These are phyloP conservation scores for Istiophorus platypterus DNA, from an alignment of 2,113 vertebrate genomes.

Conservation along the genomic window DNA sequence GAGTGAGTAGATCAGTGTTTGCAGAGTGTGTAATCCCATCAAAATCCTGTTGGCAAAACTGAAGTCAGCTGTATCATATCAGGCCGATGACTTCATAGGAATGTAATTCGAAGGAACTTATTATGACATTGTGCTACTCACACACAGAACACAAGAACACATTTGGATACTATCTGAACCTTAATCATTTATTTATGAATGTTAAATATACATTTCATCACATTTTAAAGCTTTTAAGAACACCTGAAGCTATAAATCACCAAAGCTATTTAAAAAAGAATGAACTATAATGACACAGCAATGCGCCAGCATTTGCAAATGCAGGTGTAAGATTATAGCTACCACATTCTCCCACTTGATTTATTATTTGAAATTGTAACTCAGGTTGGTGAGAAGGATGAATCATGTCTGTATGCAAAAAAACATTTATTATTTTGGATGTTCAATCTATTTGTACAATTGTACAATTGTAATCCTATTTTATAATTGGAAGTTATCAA, in stretches of 20 bases:
- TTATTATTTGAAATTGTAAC: not conserved
- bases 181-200: not conserved
- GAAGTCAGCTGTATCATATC: not conserved
- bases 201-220: not conserved
- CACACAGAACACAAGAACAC: not conserved
- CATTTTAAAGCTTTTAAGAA: not conserved
- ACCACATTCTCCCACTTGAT: not conserved
- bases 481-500: slow-evolving; percentile 9
- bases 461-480: not conserved
- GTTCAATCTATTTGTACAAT: not conserved
- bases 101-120: not conserved
- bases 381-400: not conserved
- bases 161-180: not conserved
- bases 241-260: not conserved
- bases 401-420: not conserved
- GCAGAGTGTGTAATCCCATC: slow-evolving; percentile 10
- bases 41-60: slow-evolving; percentile 14
- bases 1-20: not conserved
- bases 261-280: not conserved
- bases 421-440: not conserved
- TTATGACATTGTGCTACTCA: not conserved
- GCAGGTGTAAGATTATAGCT: not conserved
- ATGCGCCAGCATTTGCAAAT: not conserved
- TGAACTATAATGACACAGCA: not conserved
- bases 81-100: not conserved